Base-by-base conservation (phyloP, 2,888 invertebrate species). In the Tetragnatha montana region DNA sequence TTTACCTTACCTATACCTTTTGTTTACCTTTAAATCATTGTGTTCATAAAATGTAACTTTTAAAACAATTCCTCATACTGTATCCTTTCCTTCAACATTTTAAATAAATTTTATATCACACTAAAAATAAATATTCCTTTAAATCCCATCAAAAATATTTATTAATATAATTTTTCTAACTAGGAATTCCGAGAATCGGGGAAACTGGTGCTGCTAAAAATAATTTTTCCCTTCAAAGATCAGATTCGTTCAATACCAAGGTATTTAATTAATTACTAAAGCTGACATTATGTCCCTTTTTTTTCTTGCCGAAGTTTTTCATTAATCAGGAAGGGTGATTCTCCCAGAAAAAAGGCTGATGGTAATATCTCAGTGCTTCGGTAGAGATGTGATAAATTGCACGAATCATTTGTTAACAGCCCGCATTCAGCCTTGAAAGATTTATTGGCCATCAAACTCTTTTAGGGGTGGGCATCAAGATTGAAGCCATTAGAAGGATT, bases 351-450 rank as follows among this genome's bases (percentile, higher is more conserved):
- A 71, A 71, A 7, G 50, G 50, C 12, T 49, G 47, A 49, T 70
- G 47, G 70, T 50, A 81, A 50, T 81, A 50, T 71, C 49, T 71
- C 21, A n/a, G 47, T 70, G 81, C 81, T 81, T 71, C 70, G 49
- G 70, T 81, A 21, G 49, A 49, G 71, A 6, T 73, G 73, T 82
- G 82, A 74, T 73, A 60, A 82, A 82, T 82, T 73, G n/a, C n/a
- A n/a, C 60, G n/a, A 82, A 74, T 74, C 82, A 82, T 74, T 82
- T 82, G 82, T 71, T 82, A 82, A 82, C 82, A 50, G 73, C 60
- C 50, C 82, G 51, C 74, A 74, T 74, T 74, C 73, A 82, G 73
- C 22, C 22, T n/a, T 17, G 8, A 22, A 22, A 74, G 74, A 82
- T 73, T 82, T 82, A 82, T 82, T 82, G 74, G 74, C 35, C n/a